phyloP scores from a whole-genome alignment of 2,888 invertebrate species.

The Scelioninae gen. 1 region DNA sequence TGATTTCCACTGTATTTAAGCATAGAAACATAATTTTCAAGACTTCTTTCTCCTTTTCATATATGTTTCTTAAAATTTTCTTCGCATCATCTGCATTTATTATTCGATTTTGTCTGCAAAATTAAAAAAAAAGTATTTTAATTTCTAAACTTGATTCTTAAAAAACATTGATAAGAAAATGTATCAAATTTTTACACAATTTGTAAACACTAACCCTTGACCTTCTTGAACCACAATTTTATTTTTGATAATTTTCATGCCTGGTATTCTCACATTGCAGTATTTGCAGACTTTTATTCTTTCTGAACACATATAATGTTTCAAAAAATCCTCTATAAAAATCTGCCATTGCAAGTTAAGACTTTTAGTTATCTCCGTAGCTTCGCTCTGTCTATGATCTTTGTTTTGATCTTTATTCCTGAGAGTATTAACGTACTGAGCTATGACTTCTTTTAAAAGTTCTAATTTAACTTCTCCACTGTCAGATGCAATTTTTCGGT shows the following conservation, averaged over 20 bases:
- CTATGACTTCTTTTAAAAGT: conserved; percentile 84
- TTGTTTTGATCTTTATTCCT: conserved; percentile 74
- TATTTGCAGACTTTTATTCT: conserved; percentile 85
- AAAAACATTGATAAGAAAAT: conserved; percentile 9
- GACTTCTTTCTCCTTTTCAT: conserved; percentile 89
- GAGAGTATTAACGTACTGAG: conserved; percentile 83
- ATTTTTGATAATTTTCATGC: conserved; percentile 87
- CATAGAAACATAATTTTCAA: conserved; percentile 90
- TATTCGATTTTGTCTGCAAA: conserved; percentile 72
- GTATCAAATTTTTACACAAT: background rate
- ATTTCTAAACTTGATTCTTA: background rate
- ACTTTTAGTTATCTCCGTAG: conserved; percentile 83
- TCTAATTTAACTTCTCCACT: conserved; percentile 71
- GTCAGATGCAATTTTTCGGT: background rate
- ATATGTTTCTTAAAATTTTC: conserved; percentile 89
- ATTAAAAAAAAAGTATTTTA: background rate
- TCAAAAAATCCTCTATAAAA: conserved; percentile 85
- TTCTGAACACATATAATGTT: conserved; percentile 82
- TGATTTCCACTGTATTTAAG: conserved; percentile 85
- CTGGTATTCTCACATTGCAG: conserved; percentile 86
- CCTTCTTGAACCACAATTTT: conserved; percentile 85
- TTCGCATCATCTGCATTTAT: conserved; percentile 88
- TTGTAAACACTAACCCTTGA: conserved; percentile 18
- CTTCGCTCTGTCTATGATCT: conserved; percentile 67
- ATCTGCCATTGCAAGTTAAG: conserved; percentile 85